phyloP scores from a whole-genome alignment of 1,140 invertebrate genomes.

The Paramacrobiotus metropolitanus region DNA sequence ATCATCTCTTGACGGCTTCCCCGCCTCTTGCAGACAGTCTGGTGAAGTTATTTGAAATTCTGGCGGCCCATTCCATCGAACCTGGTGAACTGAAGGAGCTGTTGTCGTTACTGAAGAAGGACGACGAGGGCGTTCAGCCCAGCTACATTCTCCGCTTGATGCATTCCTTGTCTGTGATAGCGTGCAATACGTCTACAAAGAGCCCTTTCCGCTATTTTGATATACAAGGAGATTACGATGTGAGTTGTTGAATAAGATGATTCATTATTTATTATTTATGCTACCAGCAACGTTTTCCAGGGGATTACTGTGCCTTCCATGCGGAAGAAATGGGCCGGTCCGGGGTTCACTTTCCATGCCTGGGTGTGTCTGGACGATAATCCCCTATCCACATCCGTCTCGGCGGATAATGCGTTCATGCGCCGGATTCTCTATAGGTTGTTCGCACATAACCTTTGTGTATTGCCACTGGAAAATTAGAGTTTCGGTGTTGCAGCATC shows the following conservation, averaged over 20 bases:
- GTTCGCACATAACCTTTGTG: conserved; percentile 2
- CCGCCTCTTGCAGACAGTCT: conserved; percentile 24
- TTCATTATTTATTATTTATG: no score
- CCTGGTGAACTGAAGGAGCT: conserved; percentile 32
- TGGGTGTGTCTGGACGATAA: conserved; percentile 30
- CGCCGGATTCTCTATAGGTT: conserved; percentile 29
- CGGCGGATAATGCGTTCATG: conserved; percentile 12
- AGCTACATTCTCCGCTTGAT: conserved; percentile 23
- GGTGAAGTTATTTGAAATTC: conserved; percentile 30
- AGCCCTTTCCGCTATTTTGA: conserved; percentile 28
- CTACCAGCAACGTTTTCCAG: no score
- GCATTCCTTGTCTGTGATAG: conserved; percentile 25
- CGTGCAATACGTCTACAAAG: conserved; percentile 21
- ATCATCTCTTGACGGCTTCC: no score
- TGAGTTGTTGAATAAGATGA: no score
- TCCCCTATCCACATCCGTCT: conserved; percentile 12
- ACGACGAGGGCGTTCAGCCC: conserved; percentile 22
- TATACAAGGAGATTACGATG: conserved; percentile 24
- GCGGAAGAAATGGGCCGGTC: conserved; percentile 27
- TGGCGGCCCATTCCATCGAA: conserved; percentile 32
- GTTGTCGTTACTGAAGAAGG: conserved; percentile 22
- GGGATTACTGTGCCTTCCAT: conserved; percentile 30
- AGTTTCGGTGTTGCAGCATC: conserved; percentile 23
- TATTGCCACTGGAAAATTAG: conserved; percentile 6
- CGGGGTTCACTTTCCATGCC: conserved; percentile 34